phyloP scores from a whole-genome alignment of 2,888 invertebrate species.

The Brachypalpus laphriformis region DNA sequence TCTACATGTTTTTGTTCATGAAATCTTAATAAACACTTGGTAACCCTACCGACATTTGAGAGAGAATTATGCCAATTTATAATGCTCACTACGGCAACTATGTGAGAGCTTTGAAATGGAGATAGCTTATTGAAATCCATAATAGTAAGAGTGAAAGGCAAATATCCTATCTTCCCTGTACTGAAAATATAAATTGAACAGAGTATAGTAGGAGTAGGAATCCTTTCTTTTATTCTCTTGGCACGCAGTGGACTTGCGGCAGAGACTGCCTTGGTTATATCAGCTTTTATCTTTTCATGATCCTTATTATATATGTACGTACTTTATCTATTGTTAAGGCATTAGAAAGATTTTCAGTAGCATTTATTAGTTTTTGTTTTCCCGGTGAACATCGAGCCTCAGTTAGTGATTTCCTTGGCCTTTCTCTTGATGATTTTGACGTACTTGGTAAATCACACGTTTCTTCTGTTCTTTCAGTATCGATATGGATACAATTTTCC shows the following conservation, averaged over 20 bases:
- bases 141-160: too few relatives aligned
- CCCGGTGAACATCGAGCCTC: not conserved
- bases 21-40: too few relatives aligned
- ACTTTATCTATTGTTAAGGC: not conserved
- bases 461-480: too few relatives aligned
- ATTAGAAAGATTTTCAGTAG: not conserved
- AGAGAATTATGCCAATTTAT: too few relatives aligned
- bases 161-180: too few relatives aligned
- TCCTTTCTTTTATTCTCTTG: not conserved
- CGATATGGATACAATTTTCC: not conserved
- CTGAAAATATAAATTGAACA: too few relatives aligned
- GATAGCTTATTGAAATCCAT: too few relatives aligned
- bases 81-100: too few relatives aligned
- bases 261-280: not conserved
- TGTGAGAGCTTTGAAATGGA: too few relatives aligned
- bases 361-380: not conserved
- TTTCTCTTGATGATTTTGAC: not conserved
- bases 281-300: not conserved
- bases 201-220: too few relatives aligned
- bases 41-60: too few relatives aligned
- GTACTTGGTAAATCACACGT: not conserved
- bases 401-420: not conserved
- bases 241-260: not conserved
- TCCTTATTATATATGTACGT: not conserved
- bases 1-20: too few relatives aligned